Percentiles rank a stretch among this genome's conserved stretches.
Evolutionary conservation across 2,113 vertebrate genomes (phyloP).

Genomic region (Misgurnus anguillicaudatus): DNA sequence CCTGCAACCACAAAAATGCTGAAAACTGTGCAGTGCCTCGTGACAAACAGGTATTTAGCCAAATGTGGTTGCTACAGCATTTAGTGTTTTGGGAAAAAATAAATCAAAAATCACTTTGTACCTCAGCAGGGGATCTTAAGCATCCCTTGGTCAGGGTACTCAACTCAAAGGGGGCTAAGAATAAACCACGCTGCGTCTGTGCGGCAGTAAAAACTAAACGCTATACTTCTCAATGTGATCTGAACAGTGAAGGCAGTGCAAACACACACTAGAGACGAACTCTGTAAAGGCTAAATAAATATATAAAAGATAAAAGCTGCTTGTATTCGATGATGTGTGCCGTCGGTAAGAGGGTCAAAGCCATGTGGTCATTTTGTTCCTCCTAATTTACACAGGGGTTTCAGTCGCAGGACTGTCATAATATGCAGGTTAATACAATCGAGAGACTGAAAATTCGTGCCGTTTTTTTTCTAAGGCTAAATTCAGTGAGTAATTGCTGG

Average conservation of each 20-base stretch:
- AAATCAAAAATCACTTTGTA: neutral
- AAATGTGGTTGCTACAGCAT: neutral
- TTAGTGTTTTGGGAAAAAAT: neutral
- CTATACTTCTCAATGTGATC: neutral
- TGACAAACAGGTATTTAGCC: no score
- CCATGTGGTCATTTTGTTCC: neutral
- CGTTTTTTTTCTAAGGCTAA: neutral
- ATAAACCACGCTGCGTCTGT: neutral
- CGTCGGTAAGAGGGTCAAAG: neutral
- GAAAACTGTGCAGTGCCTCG: no score
- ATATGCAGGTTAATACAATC: neutral
- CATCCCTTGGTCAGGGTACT: neutral
- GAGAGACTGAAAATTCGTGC: neutral
- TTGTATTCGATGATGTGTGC: neutral
- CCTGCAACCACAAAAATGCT: no score
- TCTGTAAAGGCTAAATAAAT: no score
- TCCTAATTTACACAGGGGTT: neutral
- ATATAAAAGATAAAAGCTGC: no score
- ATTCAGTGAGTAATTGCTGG: slow-evolving; percentile 24
- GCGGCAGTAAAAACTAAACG: neutral
- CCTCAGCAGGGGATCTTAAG: neutral
- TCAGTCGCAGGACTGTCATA: neutral
- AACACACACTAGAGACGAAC: no score
- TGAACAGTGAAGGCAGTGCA: no score
- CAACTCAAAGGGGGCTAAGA: neutral